Evolutionary conservation across 2,797 vertebrate species (phyloP).

Genomic region (Crocodylus rhombifer): DNA sequence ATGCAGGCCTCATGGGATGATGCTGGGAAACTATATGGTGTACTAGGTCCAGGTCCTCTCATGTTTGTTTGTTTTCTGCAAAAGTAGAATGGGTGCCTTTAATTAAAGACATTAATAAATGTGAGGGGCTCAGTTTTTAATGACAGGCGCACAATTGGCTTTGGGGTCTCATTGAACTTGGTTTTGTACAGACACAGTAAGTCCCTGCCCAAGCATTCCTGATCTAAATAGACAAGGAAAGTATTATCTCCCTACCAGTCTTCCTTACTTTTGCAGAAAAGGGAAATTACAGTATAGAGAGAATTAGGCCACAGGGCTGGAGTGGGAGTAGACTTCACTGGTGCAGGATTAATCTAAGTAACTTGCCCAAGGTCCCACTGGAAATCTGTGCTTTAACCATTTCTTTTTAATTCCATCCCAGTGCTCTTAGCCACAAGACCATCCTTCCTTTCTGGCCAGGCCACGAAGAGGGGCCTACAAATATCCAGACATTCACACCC

Average conservation of each 20-base stretch:
- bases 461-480: neutral
- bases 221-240: neutral
- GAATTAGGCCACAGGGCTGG: neutral
- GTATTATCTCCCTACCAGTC: neutral
- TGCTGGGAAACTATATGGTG: neutral
- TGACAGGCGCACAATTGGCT: neutral
- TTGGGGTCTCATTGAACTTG: accelerated
- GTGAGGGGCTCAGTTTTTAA: neutral
- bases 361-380: accelerated
- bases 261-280: neutral
- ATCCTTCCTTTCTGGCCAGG: neutral
- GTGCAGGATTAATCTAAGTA: neutral
- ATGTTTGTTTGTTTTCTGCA: neutral
- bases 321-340: too few species aligned
- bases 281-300: neutral
- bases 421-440: neutral
- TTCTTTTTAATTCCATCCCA: neutral
- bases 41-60: accelerated
- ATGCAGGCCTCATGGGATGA: neutral
- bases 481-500: neutral
- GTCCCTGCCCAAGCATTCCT: neutral
- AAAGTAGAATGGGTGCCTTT: neutral
- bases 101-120: neutral
- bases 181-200: neutral
- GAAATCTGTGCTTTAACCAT: neutral